Conservation (phyloP, 2,113 vertebrate species). For the Paramisgurnus dabryanus region DNA sequence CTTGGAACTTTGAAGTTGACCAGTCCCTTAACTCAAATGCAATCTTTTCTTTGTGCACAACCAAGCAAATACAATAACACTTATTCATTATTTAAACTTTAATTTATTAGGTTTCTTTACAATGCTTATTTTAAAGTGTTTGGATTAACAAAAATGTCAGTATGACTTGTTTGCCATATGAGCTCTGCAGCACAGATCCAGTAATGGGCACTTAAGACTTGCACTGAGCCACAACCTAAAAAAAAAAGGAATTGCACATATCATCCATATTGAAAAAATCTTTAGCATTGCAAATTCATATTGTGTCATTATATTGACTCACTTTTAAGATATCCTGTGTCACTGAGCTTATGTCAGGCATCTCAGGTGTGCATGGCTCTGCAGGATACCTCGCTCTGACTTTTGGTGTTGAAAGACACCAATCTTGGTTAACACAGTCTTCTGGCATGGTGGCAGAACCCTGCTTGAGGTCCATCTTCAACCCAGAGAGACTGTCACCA, state of each 20-base stretch:
- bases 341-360: conserved; percentile 74
- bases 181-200: neutral
- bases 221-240: conserved; percentile 65
- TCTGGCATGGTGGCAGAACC: neutral
- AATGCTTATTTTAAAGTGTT: neutral
- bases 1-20: neutral
- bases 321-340: conserved; percentile 79
- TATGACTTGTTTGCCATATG: neutral
- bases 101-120: too few species aligned
- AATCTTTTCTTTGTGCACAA: neutral
- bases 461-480: conserved; percentile 36
- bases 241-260: neutral
- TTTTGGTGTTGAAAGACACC: conserved; percentile 64
- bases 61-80: neutral
- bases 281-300: neutral
- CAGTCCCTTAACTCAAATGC: neutral
- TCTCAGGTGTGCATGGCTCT: conserved; percentile 71
- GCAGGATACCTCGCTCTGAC: conserved; percentile 50
- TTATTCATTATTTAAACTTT: too few species aligned
- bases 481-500: conserved; percentile 21
- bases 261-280: neutral
- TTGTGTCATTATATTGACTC: neutral
- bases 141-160: neutral
- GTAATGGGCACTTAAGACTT: conserved; percentile 54
- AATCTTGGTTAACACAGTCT: conserved; percentile 66